These are phyloP conservation scores for Elgaria multicarinata DNA, from an alignment of 2,113 vertebrate species.

Conservation along the genomic window DNA sequence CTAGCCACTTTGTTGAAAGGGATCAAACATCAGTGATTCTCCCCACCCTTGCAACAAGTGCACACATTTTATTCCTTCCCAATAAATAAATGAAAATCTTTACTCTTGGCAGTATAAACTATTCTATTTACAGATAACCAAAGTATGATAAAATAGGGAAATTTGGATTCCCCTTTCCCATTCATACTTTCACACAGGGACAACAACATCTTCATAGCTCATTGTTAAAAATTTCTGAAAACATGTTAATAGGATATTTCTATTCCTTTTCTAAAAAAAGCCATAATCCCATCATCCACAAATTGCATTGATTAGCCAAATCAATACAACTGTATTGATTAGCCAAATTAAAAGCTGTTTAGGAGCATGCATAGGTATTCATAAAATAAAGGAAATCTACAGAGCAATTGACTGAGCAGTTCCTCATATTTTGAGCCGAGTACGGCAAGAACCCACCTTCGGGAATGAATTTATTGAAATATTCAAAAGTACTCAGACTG, in stretches of 20 bases:
- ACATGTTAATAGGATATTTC: background rate
- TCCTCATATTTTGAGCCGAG: conserved; percentile 45
- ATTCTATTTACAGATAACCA: conserved; percentile 8
- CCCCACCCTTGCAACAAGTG: too few species aligned
- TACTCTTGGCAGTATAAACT: background rate
- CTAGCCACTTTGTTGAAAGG: conserved; percentile 26
- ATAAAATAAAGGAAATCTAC: conserved; percentile 25
- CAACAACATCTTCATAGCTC: background rate
- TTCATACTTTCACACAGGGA: background rate
- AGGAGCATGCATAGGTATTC: background rate
- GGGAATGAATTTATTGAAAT: conserved; percentile 65
- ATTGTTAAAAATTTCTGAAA: background rate
- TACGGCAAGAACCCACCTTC: conserved; percentile 45
- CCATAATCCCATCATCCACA: background rate
- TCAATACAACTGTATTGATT: background rate
- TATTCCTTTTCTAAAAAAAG: background rate
- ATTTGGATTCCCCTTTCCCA: background rate
- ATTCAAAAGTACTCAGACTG: conserved; percentile 23
- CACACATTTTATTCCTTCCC: background rate
- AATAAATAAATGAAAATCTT: background rate
- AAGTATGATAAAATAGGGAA: background rate
- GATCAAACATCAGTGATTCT: background rate
- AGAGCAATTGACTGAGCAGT: conserved; percentile 38
- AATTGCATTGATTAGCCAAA: background rate
- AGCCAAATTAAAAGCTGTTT: background rate